A percentile compares a stretch with the other conserved stretches of the same genome.
phyloP scores from a whole-genome alignment of 1,140 invertebrate species.

The Nomia melanderi region DNA sequence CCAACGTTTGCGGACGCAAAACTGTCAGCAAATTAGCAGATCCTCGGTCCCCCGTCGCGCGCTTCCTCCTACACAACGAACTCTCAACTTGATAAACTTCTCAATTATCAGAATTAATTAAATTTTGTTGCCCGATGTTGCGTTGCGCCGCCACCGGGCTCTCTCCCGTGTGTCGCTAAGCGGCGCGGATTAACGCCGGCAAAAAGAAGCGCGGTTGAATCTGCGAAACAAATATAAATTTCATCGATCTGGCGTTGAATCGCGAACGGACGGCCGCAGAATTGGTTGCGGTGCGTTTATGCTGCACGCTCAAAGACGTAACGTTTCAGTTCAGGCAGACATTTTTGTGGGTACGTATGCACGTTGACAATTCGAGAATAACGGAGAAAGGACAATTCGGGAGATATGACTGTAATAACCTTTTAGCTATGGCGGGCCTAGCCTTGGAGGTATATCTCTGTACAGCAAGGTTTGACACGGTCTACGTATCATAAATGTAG shows the following conservation, averaged over 20 bases:
- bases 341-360: too few species aligned
- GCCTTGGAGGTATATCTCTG: too few species aligned
- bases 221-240: constrained; percentile 4
- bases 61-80: neutral
- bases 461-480: too few species aligned
- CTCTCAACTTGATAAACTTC: constrained; percentile 59
- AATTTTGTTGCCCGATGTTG: constrained; percentile 40
- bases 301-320: too few species aligned
- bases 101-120: constrained; percentile 67
- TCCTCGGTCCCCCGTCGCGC: constrained; percentile 5
- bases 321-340: too few species aligned
- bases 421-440: too few species aligned
- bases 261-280: neutral
- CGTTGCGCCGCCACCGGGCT: neutral
- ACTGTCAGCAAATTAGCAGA: constrained; percentile 61
- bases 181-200: neutral
- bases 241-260: too few species aligned
- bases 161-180: neutral
- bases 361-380: too few species aligned
- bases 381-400: too few species aligned
- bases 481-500: too few species aligned
- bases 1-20: constrained; percentile 39
- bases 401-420: too few species aligned
- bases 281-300: neutral
- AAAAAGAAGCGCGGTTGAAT: neutral